Evolutionary conservation across 2,113 vertebrate species (phyloP).

Genomic region (Paramisgurnus dabryanus): DNA sequence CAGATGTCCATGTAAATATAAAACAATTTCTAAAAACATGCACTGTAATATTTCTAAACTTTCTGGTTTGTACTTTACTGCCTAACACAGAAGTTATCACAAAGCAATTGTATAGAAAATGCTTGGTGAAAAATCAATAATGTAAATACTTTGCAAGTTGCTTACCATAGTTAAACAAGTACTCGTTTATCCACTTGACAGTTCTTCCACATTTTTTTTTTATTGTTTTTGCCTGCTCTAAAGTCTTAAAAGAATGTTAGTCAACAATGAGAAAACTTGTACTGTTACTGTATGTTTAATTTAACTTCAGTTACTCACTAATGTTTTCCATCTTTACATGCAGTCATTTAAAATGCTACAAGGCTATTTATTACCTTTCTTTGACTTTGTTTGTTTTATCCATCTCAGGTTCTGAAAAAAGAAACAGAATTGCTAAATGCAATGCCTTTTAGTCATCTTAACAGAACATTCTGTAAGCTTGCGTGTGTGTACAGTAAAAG

Average conservation of each 20-base stretch:
- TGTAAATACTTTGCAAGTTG: constrained; percentile 84
- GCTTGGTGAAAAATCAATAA: constrained; percentile 75
- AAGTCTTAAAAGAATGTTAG: constrained; percentile 67
- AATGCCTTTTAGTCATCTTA: constrained; percentile 1
- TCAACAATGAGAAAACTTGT: neutral
- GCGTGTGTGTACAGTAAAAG: constrained; percentile 31
- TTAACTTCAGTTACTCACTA: neutral
- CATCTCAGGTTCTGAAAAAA: neutral
- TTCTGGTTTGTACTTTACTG: constrained; percentile 87
- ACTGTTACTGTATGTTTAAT: neutral
- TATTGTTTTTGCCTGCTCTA: constrained; percentile 53
- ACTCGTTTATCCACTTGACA: constrained; percentile 65
- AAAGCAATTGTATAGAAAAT: constrained; percentile 81
- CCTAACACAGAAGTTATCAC: constrained; percentile 73
- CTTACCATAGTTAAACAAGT: constrained; percentile 72
- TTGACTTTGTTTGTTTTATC: neutral
- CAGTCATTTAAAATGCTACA: neutral
- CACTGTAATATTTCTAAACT: constrained; percentile 82
- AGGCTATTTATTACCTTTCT: neutral
- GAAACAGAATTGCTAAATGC: neutral
- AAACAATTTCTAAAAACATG: constrained; percentile 68
- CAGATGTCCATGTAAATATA: constrained; percentile 40
- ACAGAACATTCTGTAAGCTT: constrained; percentile 34
- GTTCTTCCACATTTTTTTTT: constrained; percentile 51
- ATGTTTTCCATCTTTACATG: neutral